These are phyloP conservation scores for Drosophila nasuta DNA, from an alignment of 1,140 invertebrate genomes.

Conservation along the genomic window DNA sequence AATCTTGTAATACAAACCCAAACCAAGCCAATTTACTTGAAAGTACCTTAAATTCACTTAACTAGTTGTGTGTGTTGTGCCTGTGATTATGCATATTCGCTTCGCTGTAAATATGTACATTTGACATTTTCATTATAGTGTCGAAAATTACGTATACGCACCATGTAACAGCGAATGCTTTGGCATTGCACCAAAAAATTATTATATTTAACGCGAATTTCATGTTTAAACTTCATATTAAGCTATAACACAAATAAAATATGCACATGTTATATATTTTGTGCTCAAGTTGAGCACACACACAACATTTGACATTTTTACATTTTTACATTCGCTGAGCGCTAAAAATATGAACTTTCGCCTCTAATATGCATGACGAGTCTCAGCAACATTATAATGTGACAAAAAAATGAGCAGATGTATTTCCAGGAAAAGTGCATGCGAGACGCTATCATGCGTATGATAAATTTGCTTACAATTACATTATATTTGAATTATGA, in stretches of 20 bases:
- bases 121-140: conserved; percentile 30
- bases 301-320: no score
- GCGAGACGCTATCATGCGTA: no score
- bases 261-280: background rate
- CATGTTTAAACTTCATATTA: background rate
- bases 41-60: conserved; percentile 73
- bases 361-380: no score
- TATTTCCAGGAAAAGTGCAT: no score
- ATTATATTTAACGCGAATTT: background rate
- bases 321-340: no score
- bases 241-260: background rate
- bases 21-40: conserved; percentile 63
- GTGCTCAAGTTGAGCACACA: no score
- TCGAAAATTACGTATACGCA: conserved; percentile 47
- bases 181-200: background rate
- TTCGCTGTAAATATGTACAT: conserved; percentile 32
- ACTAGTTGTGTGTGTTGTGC: conserved; percentile 45
- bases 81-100: conserved; percentile 39
- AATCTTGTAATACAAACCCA: conserved; percentile 79
- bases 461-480: no score
- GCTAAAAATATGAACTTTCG: no score
- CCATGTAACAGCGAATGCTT: conserved; percentile 2
- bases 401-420: no score
- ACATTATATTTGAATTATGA: no score
- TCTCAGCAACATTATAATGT: no score